Percentiles rank a stretch among this genome's conserved stretches.
Evolutionary conservation across 2,797 vertebrate genomes (phyloP).

Genomic region (Microctenopoma steveboyesi): DNA sequence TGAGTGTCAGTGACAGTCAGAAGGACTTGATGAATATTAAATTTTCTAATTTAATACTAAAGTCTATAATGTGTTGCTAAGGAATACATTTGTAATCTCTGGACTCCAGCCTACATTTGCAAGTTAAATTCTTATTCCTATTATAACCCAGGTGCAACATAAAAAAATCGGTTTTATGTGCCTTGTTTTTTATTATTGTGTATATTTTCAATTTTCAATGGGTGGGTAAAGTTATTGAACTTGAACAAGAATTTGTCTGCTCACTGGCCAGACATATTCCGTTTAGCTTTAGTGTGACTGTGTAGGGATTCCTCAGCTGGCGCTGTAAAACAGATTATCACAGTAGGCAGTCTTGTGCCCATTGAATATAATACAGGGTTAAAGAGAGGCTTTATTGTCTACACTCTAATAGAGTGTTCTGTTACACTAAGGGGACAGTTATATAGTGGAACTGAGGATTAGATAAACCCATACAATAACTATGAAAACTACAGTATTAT

Average conservation of each 20-base stretch:
- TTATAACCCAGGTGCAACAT: no score
- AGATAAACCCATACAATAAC: background rate
- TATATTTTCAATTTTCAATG: background rate
- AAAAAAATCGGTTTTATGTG: background rate
- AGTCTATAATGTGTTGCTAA: background rate
- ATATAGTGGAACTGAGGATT: slow-evolving; percentile 34
- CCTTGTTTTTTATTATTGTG: background rate
- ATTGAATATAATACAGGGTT: slow-evolving; percentile 65
- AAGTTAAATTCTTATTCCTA: no score
- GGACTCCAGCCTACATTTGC: background rate
- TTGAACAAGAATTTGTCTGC: background rate
- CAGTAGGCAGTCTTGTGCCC: slow-evolving; percentile 47
- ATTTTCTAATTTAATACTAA: background rate
- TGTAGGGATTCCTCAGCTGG: slow-evolving; percentile 58
- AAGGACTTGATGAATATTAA: background rate
- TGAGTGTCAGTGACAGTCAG: background rate
- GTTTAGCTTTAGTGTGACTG: slow-evolving; percentile 18
- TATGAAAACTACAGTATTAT: no score
- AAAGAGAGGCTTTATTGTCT: slow-evolving; percentile 52
- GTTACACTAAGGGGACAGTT: slow-evolving; percentile 33
- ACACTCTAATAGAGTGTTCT: slow-evolving; percentile 24
- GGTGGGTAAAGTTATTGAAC: background rate
- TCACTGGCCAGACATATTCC: slow-evolving; percentile 14
- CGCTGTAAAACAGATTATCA: slow-evolving; percentile 62
- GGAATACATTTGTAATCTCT: background rate